Conservation (phyloP, 2,113 vertebrate species). For the Dicrurus megarhynchus region DNA sequence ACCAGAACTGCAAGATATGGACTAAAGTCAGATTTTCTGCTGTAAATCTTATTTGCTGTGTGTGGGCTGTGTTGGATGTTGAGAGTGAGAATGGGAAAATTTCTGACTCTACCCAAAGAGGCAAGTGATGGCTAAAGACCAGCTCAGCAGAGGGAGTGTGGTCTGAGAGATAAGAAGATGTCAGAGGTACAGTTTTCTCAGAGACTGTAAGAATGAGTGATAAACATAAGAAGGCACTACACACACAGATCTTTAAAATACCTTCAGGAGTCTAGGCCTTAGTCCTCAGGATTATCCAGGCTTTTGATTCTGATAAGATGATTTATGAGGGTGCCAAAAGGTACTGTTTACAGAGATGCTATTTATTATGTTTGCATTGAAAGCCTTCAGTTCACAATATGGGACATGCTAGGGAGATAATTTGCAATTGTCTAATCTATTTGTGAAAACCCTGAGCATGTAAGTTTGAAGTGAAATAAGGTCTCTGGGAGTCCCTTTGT, state of each 20-base stretch:
- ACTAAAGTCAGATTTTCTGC: not conserved
- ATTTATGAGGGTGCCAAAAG: conserved; percentile 19
- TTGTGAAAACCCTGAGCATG: not conserved
- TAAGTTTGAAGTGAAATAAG: not conserved
- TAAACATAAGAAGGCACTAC: conserved; percentile 9
- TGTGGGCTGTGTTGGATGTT: not conserved
- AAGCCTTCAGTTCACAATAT: not conserved
- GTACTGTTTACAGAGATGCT: not conserved
- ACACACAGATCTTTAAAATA: conserved; percentile 17
- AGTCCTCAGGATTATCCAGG: conserved; percentile 11
- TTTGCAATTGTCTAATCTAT: not conserved
- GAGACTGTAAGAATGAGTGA: not conserved
- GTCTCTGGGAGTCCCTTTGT: not conserved
- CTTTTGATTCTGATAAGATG: conserved; percentile 43
- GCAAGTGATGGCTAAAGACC: not conserved
- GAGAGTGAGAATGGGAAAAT: not conserved
- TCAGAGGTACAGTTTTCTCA: conserved; percentile 2
- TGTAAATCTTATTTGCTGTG: not conserved
- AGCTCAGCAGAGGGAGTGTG: not conserved
- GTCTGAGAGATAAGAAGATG: conserved; percentile 30
- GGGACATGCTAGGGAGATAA: not conserved
- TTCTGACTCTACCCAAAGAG: not conserved
- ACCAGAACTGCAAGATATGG: not conserved
- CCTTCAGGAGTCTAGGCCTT: not conserved
- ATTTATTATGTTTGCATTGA: not conserved